Conservation (phyloP, 2,888 invertebrate genomes). For the Pogonocherus hispidulus region DNA sequence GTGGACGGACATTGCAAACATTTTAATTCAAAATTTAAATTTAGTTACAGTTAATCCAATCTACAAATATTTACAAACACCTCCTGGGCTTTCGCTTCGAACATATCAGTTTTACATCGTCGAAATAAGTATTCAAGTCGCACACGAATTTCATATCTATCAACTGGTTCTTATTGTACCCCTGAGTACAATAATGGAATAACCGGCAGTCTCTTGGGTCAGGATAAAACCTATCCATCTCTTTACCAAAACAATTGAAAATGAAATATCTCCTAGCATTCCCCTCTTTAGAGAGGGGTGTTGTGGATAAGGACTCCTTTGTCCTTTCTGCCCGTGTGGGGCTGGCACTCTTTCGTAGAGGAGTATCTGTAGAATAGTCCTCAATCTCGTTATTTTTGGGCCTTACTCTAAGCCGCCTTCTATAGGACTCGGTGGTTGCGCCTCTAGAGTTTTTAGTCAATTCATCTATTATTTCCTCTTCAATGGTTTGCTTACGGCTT, state of each 20-base stretch:
- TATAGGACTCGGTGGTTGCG: slow-evolving; percentile 23
- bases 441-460: slow-evolving; percentile 17
- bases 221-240: slow-evolving; percentile 72
- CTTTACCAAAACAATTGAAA: slow-evolving; percentile 72
- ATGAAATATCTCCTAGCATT: slow-evolving; percentile 56
- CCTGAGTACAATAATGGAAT: slow-evolving; percentile 76
- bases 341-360: slow-evolving; percentile 63
- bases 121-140: slow-evolving; percentile 72
- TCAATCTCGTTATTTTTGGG: neutral
- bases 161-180: slow-evolving; percentile 71
- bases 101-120: slow-evolving; percentile 71
- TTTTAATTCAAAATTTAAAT: slow-evolving; percentile 9
- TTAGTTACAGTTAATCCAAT: slow-evolving; percentile 1
- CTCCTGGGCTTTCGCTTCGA: slow-evolving; percentile 64
- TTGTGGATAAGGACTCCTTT: slow-evolving; percentile 59
- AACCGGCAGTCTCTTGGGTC: slow-evolving; percentile 73
- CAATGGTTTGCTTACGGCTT: slow-evolving; percentile 35
- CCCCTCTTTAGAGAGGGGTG: slow-evolving; percentile 59
- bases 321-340: slow-evolving; percentile 62
- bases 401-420: neutral
- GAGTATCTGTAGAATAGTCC: slow-evolving; percentile 58
- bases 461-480: slow-evolving; percentile 41
- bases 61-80: slow-evolving; percentile 61
- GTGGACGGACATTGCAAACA: slow-evolving; percentile 34
- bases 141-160: slow-evolving; percentile 75